phyloP scores from a whole-genome alignment of 2,888 invertebrate species.

The Aspidapion aeneum region DNA sequence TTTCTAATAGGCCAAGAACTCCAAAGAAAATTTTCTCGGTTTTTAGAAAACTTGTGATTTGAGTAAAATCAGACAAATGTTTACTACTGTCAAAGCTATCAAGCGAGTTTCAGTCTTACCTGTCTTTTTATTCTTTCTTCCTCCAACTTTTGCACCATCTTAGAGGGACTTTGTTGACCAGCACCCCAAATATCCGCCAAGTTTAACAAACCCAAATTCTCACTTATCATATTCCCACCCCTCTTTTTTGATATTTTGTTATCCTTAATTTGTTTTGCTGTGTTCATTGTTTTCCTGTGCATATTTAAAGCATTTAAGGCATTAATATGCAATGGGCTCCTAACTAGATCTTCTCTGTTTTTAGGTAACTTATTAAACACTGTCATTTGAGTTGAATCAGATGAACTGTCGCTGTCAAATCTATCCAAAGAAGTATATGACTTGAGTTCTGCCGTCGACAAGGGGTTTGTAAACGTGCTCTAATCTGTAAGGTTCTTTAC shows the following conservation, averaged over 20 bases:
- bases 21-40: too few relatives aligned
- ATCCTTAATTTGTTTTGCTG: constrained; percentile 15
- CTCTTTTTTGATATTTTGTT: constrained; percentile 17
- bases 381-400: constrained; percentile 37
- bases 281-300: constrained; percentile 33
- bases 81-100: too few relatives aligned
- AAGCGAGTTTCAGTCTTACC: too few relatives aligned
- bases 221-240: constrained; percentile 23
- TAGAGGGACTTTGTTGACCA: constrained; percentile 24
- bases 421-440: constrained; percentile 17
- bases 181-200: constrained; percentile 63
- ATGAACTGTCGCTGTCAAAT: constrained; percentile 31
- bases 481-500: not conserved
- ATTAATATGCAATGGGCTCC: constrained; percentile 31
- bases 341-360: constrained; percentile 19
- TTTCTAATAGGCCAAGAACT: too few relatives aligned
- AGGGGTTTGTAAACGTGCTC: constrained; percentile 10
- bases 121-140: constrained; percentile 75
- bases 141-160: constrained; percentile 54
- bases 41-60: too few relatives aligned
- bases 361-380: constrained; percentile 27
- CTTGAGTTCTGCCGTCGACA: constrained; percentile 14
- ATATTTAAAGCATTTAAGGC: constrained; percentile 34
- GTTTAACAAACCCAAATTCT: constrained; percentile 41
- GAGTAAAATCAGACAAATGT: too few relatives aligned